A percentile compares a stretch with the other conserved stretches of the same genome.
Evolutionary conservation across 2,797 vertebrate species (phyloP).

Genomic region (Intellagama lesueurii): DNA sequence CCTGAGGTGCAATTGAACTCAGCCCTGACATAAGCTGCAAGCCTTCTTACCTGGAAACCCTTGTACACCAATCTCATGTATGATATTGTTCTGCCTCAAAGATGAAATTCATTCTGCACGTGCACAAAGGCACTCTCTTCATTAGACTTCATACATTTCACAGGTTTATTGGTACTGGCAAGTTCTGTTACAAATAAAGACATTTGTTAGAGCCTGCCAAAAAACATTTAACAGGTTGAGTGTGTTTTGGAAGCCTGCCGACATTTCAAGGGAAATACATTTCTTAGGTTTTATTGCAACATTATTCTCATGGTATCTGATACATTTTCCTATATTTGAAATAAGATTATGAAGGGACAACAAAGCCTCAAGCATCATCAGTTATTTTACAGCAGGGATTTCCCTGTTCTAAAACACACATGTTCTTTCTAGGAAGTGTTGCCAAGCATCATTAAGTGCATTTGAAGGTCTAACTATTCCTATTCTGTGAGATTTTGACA

Average conservation of each 20-base stretch:
- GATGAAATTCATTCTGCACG: background rate
- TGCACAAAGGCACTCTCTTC: background rate
- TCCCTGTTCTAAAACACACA: constrained; percentile 4
- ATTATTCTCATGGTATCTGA: constrained; percentile 30
- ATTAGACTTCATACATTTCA: background rate
- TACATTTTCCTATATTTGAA: constrained; percentile 22
- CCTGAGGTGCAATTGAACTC: background rate
- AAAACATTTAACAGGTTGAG: background rate
- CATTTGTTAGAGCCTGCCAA: constrained; percentile 9
- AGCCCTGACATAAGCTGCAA: background rate
- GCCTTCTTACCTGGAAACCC: background rate
- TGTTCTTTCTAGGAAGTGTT: constrained; percentile 1
- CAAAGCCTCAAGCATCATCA: background rate
- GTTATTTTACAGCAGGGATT: background rate
- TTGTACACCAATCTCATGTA: background rate
- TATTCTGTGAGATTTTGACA: constrained; percentile 16
- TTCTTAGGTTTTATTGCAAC: background rate
- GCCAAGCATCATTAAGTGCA: constrained; percentile 23
- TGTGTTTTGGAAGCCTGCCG: background rate
- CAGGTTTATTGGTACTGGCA: background rate
- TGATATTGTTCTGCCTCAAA: background rate
- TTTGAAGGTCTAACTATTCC: constrained; percentile 37
- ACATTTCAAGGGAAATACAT: background rate
- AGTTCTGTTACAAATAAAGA: background rate
- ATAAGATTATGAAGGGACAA: background rate